phyloP scores from a whole-genome alignment of 2,797 vertebrate genomes.

The Sebastes oblongus region DNA sequence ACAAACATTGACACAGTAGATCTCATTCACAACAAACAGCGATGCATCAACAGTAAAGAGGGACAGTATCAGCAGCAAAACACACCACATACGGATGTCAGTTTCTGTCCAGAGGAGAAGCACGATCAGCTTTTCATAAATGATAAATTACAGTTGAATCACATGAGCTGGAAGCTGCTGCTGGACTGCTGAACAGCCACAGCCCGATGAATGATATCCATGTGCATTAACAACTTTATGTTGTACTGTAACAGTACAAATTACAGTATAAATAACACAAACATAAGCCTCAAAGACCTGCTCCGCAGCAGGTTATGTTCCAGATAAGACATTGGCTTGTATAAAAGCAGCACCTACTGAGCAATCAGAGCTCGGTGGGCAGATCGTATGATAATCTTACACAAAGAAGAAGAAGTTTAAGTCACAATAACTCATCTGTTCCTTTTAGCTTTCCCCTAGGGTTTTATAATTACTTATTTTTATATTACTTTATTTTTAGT shows the following conservation, averaged over 20 bases:
- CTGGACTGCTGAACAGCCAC: neutral
- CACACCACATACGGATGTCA: neutral
- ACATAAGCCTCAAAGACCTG: neutral
- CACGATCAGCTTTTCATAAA: neutral
- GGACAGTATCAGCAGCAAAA: neutral
- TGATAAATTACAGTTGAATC: neutral
- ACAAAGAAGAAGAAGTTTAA: no score
- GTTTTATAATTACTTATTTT: no score
- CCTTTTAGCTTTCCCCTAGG: no score
- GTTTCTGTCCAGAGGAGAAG: neutral
- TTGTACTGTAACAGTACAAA: neutral
- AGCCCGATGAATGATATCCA: neutral
- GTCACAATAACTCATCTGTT: no score
- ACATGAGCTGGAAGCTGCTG: neutral
- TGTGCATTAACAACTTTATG: neutral
- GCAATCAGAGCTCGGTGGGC: no score
- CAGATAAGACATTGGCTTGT: no score
- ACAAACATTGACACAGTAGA: conserved; percentile 4
- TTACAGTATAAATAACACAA: neutral
- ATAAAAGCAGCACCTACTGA: no score
- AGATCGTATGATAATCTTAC: no score
- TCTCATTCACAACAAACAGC: conserved; percentile 12
- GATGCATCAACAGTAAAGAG: neutral
- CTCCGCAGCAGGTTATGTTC: neutral
- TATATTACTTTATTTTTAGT: no score